Percentiles rank a stretch among this genome's conserved stretches.
phyloP scores from a whole-genome alignment of 2,113 vertebrate species.

The Brienomyrus longianalis region DNA sequence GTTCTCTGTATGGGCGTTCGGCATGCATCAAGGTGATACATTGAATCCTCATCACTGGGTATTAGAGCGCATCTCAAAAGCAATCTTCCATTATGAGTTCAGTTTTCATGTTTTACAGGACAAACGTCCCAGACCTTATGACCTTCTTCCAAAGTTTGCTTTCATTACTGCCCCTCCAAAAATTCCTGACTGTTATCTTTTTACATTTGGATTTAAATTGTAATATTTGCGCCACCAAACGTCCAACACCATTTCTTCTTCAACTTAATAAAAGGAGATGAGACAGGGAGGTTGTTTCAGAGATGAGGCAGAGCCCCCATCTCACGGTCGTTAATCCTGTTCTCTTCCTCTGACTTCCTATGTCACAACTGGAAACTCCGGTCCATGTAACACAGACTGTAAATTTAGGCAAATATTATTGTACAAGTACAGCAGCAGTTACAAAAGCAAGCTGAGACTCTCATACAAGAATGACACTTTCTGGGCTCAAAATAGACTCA shows the following conservation, averaged over 20 bases:
- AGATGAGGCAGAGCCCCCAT: not conserved
- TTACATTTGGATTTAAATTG: not conserved
- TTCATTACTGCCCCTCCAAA: not conserved
- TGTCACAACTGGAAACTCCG: not conserved
- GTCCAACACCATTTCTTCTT: not conserved
- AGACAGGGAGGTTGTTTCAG: not conserved
- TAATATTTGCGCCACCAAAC: not conserved
- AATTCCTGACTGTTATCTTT: not conserved
- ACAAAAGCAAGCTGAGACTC: not conserved
- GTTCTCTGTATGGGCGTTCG: not conserved
- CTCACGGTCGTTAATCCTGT: not conserved
- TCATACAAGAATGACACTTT: not conserved
- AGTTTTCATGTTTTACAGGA: not conserved
- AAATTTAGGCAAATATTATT: not conserved
- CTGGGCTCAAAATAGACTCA: not conserved
- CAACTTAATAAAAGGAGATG: not conserved
- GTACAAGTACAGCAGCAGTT: not conserved
- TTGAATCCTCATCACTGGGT: not conserved
- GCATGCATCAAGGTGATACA: not conserved
- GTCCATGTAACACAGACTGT: not conserved
- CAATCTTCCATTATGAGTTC: not conserved
- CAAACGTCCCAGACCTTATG: not conserved
- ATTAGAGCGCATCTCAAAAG: not conserved
- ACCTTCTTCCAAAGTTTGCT: not conserved
- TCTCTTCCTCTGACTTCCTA: not conserved